Evolutionary conservation across 2,797 vertebrate species (phyloP).

Genomic region (Ceyx erithaca): DNA sequence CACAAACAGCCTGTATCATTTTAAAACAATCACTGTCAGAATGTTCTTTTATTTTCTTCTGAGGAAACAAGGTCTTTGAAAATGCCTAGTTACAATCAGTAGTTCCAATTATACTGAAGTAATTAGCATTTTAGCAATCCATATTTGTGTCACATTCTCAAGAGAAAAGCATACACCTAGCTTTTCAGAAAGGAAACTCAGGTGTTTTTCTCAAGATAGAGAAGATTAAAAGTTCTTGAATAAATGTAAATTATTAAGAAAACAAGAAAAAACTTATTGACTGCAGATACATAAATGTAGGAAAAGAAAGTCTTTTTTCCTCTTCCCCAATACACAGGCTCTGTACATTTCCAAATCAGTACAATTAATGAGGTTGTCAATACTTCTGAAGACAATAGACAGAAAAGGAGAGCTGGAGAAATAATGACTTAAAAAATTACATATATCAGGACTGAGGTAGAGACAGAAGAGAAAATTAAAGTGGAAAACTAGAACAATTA

Average conservation of each 20-base stretch:
- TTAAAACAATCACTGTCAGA: constrained; percentile 42
- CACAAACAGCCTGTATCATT: neutral
- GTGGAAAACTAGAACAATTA: neutral
- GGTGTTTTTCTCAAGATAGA: neutral
- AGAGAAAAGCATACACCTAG: neutral
- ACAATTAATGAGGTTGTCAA: neutral
- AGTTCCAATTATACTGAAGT: neutral
- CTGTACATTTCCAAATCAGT: neutral
- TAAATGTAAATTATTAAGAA: neutral
- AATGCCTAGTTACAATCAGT: constrained; percentile 7
- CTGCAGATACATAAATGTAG: neutral
- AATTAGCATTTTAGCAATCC: constrained; percentile 19
- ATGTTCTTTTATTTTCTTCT: constrained; percentile 46
- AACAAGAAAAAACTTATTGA: neutral
- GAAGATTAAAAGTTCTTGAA: neutral
- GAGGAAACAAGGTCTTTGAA: constrained; percentile 37
- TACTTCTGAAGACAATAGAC: neutral
- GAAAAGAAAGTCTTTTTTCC: neutral
- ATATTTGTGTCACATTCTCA: neutral
- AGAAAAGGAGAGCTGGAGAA: neutral
- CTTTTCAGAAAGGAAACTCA: neutral
- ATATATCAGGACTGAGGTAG: neutral
- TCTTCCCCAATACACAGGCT: neutral
- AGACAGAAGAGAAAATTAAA: neutral
- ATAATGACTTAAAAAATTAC: neutral